phyloP scores from a whole-genome alignment of 92 coral and sea anemone genomes.

The Porites lobata region DNA sequence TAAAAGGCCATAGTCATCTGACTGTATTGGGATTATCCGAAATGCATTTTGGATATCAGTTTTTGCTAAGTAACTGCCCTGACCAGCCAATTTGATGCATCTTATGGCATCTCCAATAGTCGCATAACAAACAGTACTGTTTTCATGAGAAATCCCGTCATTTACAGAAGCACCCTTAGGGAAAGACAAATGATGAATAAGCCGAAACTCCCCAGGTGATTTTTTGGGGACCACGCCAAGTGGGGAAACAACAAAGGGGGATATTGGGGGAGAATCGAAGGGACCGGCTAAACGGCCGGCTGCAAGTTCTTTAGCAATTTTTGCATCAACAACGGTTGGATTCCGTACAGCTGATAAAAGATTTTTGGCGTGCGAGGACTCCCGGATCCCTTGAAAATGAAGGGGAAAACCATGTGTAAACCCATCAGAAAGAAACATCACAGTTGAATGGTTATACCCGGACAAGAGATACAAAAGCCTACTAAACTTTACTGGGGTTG shows the following conservation, averaged over 20 bases:
- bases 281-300: background rate
- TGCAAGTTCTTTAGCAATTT: too few species aligned
- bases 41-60: constrained; percentile 7
- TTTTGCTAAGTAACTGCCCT: constrained; percentile 62
- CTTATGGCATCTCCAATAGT: constrained; percentile 61
- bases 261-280: background rate
- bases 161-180: constrained; percentile 69
- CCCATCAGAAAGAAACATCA: too few species aligned
- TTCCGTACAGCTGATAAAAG: background rate
- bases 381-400: background rate
- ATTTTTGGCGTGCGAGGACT: background rate
- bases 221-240: background rate
- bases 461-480: background rate
- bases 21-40: constrained; percentile 52
- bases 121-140: constrained; percentile 53
- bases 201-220: background rate
- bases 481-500: background rate
- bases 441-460: background rate
- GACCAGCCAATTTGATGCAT: constrained; percentile 50
- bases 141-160: constrained; percentile 59
- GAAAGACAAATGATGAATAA: constrained; percentile 38
- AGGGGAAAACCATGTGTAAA: background rate
- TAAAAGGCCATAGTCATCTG: constrained; percentile 60
- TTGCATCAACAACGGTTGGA: too few species aligned
- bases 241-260: background rate